Evolutionary conservation across 2,888 invertebrate species (phyloP).

Genomic region (Drosophila kanekoi): DNA sequence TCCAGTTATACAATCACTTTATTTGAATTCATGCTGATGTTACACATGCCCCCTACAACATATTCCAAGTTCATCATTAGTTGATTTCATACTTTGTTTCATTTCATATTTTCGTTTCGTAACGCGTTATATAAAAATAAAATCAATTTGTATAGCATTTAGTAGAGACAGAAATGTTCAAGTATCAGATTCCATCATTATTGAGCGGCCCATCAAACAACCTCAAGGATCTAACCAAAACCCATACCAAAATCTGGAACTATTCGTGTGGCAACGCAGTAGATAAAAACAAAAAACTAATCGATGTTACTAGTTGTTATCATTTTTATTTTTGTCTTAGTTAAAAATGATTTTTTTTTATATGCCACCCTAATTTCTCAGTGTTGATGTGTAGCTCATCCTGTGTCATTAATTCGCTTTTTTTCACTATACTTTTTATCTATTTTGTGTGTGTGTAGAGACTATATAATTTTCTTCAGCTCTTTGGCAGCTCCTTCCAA

Average conservation of each 20-base stretch:
- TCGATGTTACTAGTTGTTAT: conserved; percentile 76
- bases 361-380: conserved; percentile 45
- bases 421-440: conserved; percentile 15
- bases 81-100: conserved; percentile 43
- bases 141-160: conserved; percentile 29
- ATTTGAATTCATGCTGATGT: conserved; percentile 10
- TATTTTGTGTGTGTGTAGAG: conserved; percentile 44
- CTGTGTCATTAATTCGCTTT: conserved; percentile 27
- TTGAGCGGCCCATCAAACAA: conserved; percentile 85
- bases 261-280: conserved; percentile 63
- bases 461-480: conserved; percentile 37
- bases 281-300: conserved; percentile 63
- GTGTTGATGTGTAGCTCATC: conserved; percentile 66
- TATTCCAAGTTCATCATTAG: conserved; percentile 45
- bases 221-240: conserved; percentile 55
- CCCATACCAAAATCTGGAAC: conserved; percentile 58
- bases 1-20: conserved; percentile 27
- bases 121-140: conserved; percentile 35
- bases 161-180: conserved; percentile 45
- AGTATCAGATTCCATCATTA: conserved; percentile 85
- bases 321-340: conserved; percentile 38
- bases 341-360: conserved; percentile 33
- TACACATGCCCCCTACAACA: conserved; percentile 51
- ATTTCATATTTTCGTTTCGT: conserved; percentile 47
- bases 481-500: conserved; percentile 15